A percentile compares a stretch with the other conserved stretches of the same genome.
These are phyloP conservation scores for Muscidifurax raptorellus DNA, from an alignment of 1,140 invertebrate genomes.

Conservation along the genomic window DNA sequence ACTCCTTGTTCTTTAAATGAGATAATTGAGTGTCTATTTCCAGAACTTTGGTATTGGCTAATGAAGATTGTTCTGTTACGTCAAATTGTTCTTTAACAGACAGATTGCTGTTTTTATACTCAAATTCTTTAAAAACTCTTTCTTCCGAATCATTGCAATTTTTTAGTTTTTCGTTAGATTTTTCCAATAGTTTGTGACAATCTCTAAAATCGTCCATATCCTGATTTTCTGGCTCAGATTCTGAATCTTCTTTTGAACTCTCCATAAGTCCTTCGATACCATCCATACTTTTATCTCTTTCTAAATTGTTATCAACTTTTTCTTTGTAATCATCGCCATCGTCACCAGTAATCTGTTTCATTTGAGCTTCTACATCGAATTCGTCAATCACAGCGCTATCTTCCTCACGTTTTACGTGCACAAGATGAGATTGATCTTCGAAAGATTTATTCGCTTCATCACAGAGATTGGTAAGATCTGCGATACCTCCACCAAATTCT, in stretches of 20 bases:
- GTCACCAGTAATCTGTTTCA: slow-evolving; percentile 72
- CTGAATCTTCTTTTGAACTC: slow-evolving; percentile 72
- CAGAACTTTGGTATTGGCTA: not conserved
- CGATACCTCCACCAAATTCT: slow-evolving; percentile 68
- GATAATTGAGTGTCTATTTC: not conserved
- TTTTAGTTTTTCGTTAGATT: slow-evolving; percentile 14
- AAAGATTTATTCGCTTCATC: slow-evolving; percentile 55
- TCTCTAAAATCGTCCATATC: slow-evolving; percentile 65
- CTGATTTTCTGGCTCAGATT: slow-evolving; percentile 65
- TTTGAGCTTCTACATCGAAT: slow-evolving; percentile 72
- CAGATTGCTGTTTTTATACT: slow-evolving; percentile 24
- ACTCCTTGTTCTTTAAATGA: slow-evolving; percentile 17
- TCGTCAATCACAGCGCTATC: slow-evolving; percentile 69
- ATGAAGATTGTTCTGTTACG: slow-evolving; percentile 16
- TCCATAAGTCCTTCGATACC: slow-evolving; percentile 73
- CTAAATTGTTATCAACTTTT: slow-evolving; percentile 63
- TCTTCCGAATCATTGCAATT: slow-evolving; percentile 35
- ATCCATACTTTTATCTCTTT: slow-evolving; percentile 70
- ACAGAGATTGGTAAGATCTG: slow-evolving; percentile 51
- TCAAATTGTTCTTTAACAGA: slow-evolving; percentile 49
- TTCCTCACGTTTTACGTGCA: slow-evolving; percentile 24
- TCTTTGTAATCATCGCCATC: slow-evolving; percentile 72
- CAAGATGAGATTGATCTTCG: slow-evolving; percentile 27
- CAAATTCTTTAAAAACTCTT: slow-evolving; percentile 61
- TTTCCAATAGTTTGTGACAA: slow-evolving; percentile 48